Percentiles rank a stretch among this genome's conserved stretches.
Conservation (phyloP, 2,888 invertebrate species). For the Philereme vetulata region DNA sequence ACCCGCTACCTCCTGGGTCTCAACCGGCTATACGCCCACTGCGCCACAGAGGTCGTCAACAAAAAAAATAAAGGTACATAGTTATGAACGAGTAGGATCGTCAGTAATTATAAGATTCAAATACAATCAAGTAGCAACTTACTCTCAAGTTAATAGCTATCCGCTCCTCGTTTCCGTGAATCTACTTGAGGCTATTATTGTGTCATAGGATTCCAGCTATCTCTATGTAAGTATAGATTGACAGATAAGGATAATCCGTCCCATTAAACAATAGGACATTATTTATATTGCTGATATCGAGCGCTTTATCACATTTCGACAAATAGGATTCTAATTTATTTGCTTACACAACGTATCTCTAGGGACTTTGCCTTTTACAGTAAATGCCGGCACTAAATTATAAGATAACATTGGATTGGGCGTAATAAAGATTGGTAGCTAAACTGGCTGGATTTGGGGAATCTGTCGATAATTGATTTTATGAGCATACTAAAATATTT, state of each 20-base stretch:
- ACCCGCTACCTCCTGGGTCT: too few species aligned
- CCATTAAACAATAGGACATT: slow-evolving; percentile 32
- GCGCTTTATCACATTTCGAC: slow-evolving; percentile 32
- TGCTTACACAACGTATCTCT: slow-evolving; percentile 37
- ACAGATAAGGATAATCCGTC: slow-evolving; percentile 22
- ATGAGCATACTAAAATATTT: slow-evolving; percentile 16
- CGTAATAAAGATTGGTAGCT: slow-evolving; percentile 34
- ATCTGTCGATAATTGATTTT: slow-evolving; percentile 31
- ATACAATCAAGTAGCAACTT: background rate
- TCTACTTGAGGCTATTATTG: background rate
- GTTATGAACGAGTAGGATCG: too few species aligned
- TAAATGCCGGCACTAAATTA: slow-evolving; percentile 43
- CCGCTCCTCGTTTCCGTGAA: background rate
- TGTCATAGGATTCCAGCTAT: slow-evolving; percentile 12
- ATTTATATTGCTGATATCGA: slow-evolving; percentile 29
- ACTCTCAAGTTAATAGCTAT: background rate
- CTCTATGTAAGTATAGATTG: slow-evolving; percentile 2
- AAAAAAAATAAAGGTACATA: too few species aligned
- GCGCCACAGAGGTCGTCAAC: too few species aligned
- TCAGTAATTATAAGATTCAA: background rate
- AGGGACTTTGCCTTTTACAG: slow-evolving; percentile 32
- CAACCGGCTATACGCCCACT: too few species aligned
- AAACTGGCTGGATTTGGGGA: slow-evolving; percentile 26
- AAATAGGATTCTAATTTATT: slow-evolving; percentile 43
- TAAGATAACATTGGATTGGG: slow-evolving; percentile 45